These are phyloP conservation scores for Phrynosoma blainvillii DNA, from an alignment of 2,113 vertebrate genomes.

Conservation along the genomic window DNA sequence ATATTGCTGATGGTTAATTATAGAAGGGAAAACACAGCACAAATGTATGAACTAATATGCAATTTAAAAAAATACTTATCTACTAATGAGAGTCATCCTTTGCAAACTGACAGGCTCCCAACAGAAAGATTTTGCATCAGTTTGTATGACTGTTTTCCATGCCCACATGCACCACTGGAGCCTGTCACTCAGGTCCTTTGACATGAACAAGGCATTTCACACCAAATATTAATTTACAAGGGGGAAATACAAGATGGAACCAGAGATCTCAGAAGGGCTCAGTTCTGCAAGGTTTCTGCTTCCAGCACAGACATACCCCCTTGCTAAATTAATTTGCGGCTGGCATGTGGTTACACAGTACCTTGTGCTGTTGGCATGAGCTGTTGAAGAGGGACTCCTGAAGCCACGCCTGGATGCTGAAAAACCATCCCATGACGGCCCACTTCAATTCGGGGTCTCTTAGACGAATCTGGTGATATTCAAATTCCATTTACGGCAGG, in stretches of 20 bases:
- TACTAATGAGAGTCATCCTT: constrained; percentile 29
- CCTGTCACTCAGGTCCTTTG: constrained; percentile 62
- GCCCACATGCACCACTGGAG: constrained; percentile 72
- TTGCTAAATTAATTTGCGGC: constrained; percentile 80
- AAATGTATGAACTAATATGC: constrained; percentile 12
- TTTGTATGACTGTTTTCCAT: constrained; percentile 67
- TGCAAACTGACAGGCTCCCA: constrained; percentile 28
- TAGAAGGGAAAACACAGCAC: neutral
- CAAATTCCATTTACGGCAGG: constrained; percentile 77
- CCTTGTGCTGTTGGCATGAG: constrained; percentile 99
- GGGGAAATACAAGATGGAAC: constrained; percentile 59
- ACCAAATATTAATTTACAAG: constrained; percentile 74
- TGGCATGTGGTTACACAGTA: constrained; percentile 81
- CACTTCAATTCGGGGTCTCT: constrained; percentile 98
- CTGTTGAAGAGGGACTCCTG: constrained; percentile 98
- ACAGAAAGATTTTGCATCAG: constrained; percentile 52
- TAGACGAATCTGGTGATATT: constrained; percentile 97
- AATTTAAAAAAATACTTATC: constrained; percentile 19
- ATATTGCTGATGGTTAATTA: constrained; percentile 6
- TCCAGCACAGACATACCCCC: constrained; percentile 61
- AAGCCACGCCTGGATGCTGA: constrained; percentile 96
- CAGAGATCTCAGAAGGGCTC: constrained; percentile 52
- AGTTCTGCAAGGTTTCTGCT: constrained; percentile 59
- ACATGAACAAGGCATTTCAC: constrained; percentile 69
- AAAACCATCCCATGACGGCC: constrained; percentile 99